phyloP scores from a whole-genome alignment of 2,113 vertebrate genomes.

The Callocephalon fimbriatum region DNA sequence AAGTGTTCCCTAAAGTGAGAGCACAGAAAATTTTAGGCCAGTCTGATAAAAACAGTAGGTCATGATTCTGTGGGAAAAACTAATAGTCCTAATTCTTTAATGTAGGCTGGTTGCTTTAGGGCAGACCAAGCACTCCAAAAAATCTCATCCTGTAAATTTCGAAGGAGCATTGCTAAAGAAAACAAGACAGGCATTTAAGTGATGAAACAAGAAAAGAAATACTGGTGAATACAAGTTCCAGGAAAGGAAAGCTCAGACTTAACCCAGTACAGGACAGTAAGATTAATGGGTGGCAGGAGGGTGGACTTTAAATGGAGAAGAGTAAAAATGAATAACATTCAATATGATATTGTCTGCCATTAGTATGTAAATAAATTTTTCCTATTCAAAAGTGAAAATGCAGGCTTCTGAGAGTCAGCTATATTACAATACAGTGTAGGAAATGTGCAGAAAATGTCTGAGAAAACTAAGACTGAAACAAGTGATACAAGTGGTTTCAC shows the following conservation, averaged over 20 bases:
- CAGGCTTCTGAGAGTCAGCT: not conserved
- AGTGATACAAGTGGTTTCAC: not conserved
- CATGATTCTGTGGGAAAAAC: not conserved
- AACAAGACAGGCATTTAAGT: not conserved
- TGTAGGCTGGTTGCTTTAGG: not conserved
- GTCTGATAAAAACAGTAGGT: not conserved
- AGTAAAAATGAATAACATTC: not conserved
- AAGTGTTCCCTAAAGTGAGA: not conserved
- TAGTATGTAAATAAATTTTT: not conserved
- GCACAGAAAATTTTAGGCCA: not conserved
- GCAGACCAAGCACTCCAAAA: not conserved
- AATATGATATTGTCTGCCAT: not conserved
- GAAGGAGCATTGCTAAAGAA: not conserved
- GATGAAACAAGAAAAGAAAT: not conserved
- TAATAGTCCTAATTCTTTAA: not conserved
- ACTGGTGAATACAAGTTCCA: not conserved
- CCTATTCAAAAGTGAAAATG: not conserved
- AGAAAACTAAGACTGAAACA: not conserved
- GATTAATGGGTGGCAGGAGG: not conserved
- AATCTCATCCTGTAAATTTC: not conserved
- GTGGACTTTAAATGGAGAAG: not conserved
- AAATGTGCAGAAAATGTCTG: not conserved
- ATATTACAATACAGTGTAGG: not conserved
- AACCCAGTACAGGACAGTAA: not conserved
- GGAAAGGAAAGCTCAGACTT: not conserved